These are phyloP conservation scores for Hyles lineata DNA, from an alignment of 2,888 invertebrate genomes.

Conservation along the genomic window DNA sequence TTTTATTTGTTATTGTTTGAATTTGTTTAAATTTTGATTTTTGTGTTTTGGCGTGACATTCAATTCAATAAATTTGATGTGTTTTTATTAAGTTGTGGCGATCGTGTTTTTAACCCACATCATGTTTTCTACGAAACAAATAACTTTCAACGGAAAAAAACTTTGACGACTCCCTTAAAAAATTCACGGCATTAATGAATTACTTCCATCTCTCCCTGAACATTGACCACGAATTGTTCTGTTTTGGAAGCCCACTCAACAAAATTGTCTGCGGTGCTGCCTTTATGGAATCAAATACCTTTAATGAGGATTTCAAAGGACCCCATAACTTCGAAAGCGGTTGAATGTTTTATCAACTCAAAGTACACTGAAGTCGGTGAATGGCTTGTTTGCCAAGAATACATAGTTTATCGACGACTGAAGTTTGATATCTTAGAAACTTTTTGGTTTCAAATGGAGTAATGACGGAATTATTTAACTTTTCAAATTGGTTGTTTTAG, in stretches of 20 bases:
- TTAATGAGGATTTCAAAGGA: conserved; percentile 4
- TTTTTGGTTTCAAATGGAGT: not conserved
- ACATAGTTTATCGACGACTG: not conserved
- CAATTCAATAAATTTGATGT: too few species aligned
- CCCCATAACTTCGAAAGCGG: not conserved
- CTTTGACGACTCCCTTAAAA: not conserved
- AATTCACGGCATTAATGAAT: not conserved
- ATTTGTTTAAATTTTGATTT: too few species aligned
- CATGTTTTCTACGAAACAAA: too few species aligned
- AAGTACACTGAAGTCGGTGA: not conserved
- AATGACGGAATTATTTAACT: too few species aligned
- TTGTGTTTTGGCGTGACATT: too few species aligned
- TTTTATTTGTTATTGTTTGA: too few species aligned
- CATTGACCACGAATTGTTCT: not conserved
- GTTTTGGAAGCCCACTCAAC: not conserved
- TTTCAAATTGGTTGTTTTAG: too few species aligned
- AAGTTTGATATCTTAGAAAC: not conserved
- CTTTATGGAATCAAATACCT: not conserved
- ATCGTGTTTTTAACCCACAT: too few species aligned
- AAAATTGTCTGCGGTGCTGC: not conserved
- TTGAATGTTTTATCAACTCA: conserved; percentile 16
- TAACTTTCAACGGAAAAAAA: too few species aligned
- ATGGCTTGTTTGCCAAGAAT: not conserved
- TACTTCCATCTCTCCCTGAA: not conserved
- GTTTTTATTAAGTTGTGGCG: too few species aligned